phyloP scores from a whole-genome alignment of 2,888 invertebrate genomes.

The Eupeodes latifasciatus region DNA sequence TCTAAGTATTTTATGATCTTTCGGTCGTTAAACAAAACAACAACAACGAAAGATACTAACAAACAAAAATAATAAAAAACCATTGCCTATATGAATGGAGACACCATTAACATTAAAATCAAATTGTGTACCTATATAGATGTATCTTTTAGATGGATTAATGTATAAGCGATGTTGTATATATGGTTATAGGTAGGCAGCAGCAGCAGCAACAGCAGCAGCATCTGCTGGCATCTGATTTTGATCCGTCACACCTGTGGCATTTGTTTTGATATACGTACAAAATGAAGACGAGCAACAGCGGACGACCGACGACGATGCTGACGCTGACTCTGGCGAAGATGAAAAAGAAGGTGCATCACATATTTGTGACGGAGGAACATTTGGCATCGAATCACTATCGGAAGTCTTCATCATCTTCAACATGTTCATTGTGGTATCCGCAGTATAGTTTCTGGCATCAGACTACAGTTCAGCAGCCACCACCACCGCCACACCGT shows the following conservation, averaged over 20 bases:
- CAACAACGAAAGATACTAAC: slow-evolving; percentile 9
- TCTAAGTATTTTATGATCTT: slow-evolving; percentile 62
- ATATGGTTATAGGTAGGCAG: neutral
- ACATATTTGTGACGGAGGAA: slow-evolving; percentile 30
- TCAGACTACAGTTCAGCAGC: no score
- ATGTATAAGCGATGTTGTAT: no score
- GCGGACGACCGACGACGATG: neutral
- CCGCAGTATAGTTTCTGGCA: no score
- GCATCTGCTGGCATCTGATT: slow-evolving; percentile 60
- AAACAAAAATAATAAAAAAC: slow-evolving; percentile 8
- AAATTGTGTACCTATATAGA: slow-evolving; percentile 3
- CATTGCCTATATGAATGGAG: slow-evolving; percentile 3
- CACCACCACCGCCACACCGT: no score
- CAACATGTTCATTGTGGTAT: neutral
- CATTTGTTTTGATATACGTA: slow-evolving; percentile 45
- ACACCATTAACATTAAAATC: slow-evolving; percentile 25
- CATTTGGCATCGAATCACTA: slow-evolving; percentile 55
- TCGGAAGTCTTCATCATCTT: slow-evolving; percentile 51
- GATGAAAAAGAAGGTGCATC: slow-evolving; percentile 38
- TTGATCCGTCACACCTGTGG: slow-evolving; percentile 69
- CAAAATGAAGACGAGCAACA: slow-evolving; percentile 1
- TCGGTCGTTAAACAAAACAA: slow-evolving; percentile 50
- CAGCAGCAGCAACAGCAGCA: neutral
- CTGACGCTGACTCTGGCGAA: no score
- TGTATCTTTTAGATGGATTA: neutral